Conservation (phyloP, 2,888 invertebrate genomes). For the Macroteleia sp. region DNA sequence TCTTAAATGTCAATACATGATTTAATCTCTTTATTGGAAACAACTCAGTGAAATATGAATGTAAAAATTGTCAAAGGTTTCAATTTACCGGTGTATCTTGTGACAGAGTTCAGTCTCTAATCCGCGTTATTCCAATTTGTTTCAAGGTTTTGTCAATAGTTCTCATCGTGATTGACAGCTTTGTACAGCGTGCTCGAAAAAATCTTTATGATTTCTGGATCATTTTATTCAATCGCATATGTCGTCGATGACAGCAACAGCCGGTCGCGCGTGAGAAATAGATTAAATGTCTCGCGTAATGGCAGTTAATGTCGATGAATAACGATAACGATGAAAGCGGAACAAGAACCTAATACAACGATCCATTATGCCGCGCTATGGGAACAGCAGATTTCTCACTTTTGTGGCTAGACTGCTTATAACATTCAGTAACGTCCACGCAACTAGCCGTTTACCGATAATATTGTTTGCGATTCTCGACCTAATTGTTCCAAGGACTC, state of each 20-base stretch:
- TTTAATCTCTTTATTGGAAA: not conserved
- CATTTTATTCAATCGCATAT: not conserved
- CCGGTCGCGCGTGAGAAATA: constrained; percentile 38
- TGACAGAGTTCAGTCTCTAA: too few relatives aligned
- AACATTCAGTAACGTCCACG: not conserved
- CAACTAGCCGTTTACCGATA: constrained; percentile 19
- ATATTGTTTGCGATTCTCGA: constrained; percentile 16
- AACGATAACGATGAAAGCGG: constrained; percentile 45
- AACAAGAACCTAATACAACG: constrained; percentile 37
- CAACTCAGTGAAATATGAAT: not conserved
- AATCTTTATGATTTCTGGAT: not conserved
- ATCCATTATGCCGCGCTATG: constrained; percentile 24
- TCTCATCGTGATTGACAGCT: not conserved
- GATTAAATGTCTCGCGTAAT: constrained; percentile 35
- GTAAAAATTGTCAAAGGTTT: not conserved
- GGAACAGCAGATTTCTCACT: constrained; percentile 33
- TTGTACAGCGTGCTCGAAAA: too few relatives aligned
- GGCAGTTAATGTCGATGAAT: constrained; percentile 37
- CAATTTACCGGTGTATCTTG: too few relatives aligned
- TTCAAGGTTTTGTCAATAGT: not conserved
- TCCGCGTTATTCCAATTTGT: not conserved
- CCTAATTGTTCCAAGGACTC: constrained; percentile 5
- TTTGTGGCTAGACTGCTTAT: constrained; percentile 11
- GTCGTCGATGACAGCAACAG: constrained; percentile 16
- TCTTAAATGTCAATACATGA: constrained; percentile 2